Conservation (phyloP, 2,888 invertebrate genomes). For the Resseliella maxima region DNA sequence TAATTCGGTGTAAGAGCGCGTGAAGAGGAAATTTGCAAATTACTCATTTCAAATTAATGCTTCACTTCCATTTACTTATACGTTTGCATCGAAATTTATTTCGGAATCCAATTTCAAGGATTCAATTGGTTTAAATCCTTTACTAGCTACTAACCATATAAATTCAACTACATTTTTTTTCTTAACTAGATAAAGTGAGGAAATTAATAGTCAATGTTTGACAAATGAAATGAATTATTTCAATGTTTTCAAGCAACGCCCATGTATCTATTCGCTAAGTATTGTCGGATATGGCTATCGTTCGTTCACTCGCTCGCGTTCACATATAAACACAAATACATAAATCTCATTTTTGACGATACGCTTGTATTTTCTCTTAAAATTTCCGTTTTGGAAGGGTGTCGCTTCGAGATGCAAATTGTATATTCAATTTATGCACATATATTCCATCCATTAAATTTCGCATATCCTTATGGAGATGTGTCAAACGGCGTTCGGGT, state of each 20-base stretch:
- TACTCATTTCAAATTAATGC: slow-evolving; percentile 7
- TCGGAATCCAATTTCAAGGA: background rate
- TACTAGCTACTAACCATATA: background rate
- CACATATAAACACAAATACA: background rate
- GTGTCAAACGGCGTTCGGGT: slow-evolving; percentile 21
- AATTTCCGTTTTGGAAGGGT: background rate
- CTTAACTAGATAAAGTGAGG: background rate
- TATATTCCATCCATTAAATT: slow-evolving; percentile 42
- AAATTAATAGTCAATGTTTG: slow-evolving; percentile 39
- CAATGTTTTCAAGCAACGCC: slow-evolving; percentile 14
- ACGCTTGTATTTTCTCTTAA: slow-evolving; percentile 13
- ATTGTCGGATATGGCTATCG: background rate
- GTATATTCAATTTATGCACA: slow-evolving; percentile 39
- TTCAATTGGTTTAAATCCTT: background rate
- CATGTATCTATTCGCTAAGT: background rate
- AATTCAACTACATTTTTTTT: background rate
- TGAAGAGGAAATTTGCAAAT: slow-evolving; percentile 28
- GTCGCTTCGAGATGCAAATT: slow-evolving; percentile 16
- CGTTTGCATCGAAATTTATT: background rate
- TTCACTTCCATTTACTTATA: background rate
- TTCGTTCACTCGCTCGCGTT: background rate
- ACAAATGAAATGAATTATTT: slow-evolving; percentile 42
- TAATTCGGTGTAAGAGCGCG: slow-evolving; percentile 36
- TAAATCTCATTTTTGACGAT: background rate
- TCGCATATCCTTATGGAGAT: slow-evolving; percentile 46